phyloP scores from a whole-genome alignment of 2,888 invertebrate genomes.

The Microctonus hyperodae region DNA sequence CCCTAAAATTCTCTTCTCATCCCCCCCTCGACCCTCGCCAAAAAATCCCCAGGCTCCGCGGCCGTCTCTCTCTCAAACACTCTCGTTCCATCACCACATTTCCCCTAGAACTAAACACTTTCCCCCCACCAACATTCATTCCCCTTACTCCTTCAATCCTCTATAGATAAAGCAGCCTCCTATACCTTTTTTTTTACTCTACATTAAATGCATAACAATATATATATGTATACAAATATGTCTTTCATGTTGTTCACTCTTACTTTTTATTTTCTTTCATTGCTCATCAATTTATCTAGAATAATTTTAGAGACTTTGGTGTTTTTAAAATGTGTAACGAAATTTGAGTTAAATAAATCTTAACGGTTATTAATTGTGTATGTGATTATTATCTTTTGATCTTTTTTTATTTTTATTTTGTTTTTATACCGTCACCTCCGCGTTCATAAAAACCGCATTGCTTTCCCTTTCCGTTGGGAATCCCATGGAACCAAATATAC shows the following conservation, averaged over 20 bases:
- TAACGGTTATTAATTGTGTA: not conserved
- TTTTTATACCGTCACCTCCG: not conserved
- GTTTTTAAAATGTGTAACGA: not conserved
- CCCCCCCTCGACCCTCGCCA: too few species aligned
- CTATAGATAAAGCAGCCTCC: too few species aligned
- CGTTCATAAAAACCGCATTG: slow-evolving; percentile 3
- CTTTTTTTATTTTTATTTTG: too few species aligned
- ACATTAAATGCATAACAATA: too few species aligned
- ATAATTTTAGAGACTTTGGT: too few species aligned
- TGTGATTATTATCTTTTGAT: not conserved
- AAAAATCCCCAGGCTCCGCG: too few species aligned
- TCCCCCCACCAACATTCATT: too few species aligned
- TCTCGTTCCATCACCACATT: too few species aligned
- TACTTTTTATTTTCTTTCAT: not conserved
- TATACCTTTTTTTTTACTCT: too few species aligned
- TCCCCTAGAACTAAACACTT: too few species aligned
- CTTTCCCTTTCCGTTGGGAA: slow-evolving; percentile 7
- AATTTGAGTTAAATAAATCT: not conserved
- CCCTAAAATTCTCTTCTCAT: slow-evolving; percentile 11
- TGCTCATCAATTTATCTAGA: not conserved
- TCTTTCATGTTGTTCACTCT: not conserved
- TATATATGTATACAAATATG: not conserved
- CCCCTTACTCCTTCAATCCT: too few species aligned
- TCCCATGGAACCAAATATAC: not conserved
- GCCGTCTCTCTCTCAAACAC: too few species aligned